Percentiles rank a stretch among this genome's conserved stretches.
Evolutionary conservation across 2,888 invertebrate species (phyloP).

Genomic region (Pyrocoelia pectoralis): DNA sequence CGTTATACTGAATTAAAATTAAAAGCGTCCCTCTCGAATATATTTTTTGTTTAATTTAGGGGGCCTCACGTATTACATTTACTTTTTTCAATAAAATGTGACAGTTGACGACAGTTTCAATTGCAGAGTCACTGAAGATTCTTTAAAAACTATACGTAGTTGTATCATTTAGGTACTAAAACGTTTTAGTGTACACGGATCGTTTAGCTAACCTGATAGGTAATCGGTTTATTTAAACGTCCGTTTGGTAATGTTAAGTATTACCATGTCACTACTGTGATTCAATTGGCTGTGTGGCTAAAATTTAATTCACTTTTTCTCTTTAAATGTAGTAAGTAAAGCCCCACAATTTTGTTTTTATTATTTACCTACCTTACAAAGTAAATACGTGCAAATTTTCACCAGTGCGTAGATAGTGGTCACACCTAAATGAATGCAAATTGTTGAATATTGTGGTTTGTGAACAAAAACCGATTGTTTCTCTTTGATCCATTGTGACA

Average conservation of each 20-base stretch:
- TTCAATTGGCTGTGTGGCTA: constrained; percentile 5
- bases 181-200: too few relatives aligned
- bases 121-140: background rate
- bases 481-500: constrained; percentile 22
- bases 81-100: background rate
- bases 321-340: background rate
- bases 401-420: constrained; percentile 39
- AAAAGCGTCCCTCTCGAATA: too few relatives aligned
- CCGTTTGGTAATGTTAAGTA: too few relatives aligned
- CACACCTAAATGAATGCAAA: constrained; percentile 44
- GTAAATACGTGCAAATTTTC: constrained; percentile 32
- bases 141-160: background rate
- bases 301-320: background rate
- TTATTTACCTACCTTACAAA: constrained; percentile 11
- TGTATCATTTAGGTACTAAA: constrained; percentile 1
- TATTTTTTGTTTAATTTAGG: background rate
- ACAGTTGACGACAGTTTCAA: background rate
- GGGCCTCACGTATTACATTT: background rate
- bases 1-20: too few relatives aligned
- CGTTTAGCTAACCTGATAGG: too few relatives aligned
- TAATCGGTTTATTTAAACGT: too few relatives aligned
- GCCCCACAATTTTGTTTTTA: background rate
- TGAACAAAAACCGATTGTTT: constrained; percentile 40
- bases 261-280: constrained; percentile 6
- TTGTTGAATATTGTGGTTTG: constrained; percentile 42